Evolutionary conservation across 2,888 invertebrate species (phyloP).

Genomic region (Dryococelus australis): DNA sequence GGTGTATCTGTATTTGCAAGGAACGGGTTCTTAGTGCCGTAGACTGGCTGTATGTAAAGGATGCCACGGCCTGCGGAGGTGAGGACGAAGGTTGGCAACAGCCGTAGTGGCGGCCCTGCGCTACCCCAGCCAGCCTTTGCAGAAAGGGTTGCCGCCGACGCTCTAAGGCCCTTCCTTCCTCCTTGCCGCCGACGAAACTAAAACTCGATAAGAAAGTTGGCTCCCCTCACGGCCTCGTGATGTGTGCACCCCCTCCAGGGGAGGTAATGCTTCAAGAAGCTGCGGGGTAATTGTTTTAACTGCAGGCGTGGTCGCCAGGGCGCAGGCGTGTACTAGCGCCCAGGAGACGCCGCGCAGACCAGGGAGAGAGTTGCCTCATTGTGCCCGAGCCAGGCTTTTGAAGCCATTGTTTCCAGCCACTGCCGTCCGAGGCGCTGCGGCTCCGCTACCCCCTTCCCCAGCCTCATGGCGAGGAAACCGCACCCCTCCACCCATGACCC

Average conservation of each 20-base stretch:
- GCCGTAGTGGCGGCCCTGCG: background rate
- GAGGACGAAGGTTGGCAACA: background rate
- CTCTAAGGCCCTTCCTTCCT: background rate
- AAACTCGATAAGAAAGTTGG: background rate
- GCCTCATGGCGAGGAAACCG: background rate
- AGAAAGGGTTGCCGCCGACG: background rate
- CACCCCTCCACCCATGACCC: background rate
- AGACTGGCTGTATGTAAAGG: background rate
- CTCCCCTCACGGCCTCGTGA: background rate
- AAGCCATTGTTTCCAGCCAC: slow-evolving; percentile 36
- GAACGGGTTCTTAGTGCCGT: no score
- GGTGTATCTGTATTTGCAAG: no score
- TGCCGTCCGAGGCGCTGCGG: slow-evolving; percentile 8
- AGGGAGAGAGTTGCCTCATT: background rate
- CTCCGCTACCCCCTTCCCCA: background rate
- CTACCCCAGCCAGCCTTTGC: background rate
- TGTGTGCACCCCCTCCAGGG: background rate
- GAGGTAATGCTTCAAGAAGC: background rate
- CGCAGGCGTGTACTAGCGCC: background rate
- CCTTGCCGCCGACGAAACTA: background rate
- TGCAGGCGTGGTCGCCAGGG: background rate
- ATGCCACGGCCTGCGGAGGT: background rate
- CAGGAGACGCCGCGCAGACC: background rate
- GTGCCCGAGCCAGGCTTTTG: slow-evolving; percentile 25
- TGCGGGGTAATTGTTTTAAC: slow-evolving; percentile 9